phyloP scores from a whole-genome alignment of 1,140 invertebrate species.

The Neelides sp. region DNA sequence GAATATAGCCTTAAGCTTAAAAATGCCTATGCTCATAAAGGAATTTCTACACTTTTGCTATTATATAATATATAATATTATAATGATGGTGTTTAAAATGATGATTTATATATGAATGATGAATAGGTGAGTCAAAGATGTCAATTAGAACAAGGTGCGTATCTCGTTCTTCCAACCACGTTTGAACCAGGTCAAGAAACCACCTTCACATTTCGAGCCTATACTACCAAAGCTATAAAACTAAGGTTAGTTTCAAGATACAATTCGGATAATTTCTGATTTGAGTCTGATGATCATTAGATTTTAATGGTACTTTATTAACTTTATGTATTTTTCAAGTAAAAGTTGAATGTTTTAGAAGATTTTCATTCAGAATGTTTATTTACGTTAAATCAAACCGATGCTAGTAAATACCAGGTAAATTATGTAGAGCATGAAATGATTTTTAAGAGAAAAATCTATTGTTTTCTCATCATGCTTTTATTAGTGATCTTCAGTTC shows the following conservation, averaged over 20 bases:
- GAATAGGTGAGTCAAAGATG: slow-evolving; percentile 50
- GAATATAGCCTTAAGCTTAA: neutral
- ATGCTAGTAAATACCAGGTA: neutral
- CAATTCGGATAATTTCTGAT: too few relatives aligned
- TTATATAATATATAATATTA: too few relatives aligned
- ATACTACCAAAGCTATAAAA: slow-evolving; percentile 65
- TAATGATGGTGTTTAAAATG: too few relatives aligned
- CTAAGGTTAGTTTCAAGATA: slow-evolving; percentile 53
- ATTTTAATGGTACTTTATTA: too few relatives aligned
- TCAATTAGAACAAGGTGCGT: slow-evolving; percentile 66
- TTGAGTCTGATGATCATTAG: too few relatives aligned
- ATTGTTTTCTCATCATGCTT: too few relatives aligned
- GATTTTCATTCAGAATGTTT: too few relatives aligned
- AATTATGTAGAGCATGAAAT: neutral
- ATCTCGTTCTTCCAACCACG: slow-evolving; percentile 75
- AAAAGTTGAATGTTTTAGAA: too few relatives aligned
- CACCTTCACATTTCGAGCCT: slow-evolving; percentile 67
- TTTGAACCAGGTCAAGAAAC: slow-evolving; percentile 84
- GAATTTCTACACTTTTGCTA: too few relatives aligned
- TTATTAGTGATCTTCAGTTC: too few relatives aligned
- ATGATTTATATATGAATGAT: too few relatives aligned
- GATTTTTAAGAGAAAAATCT: neutral
- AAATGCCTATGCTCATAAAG: neutral
- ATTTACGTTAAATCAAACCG: neutral
- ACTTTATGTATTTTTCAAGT: too few relatives aligned